Evolutionary conservation across 2,888 invertebrate genomes (phyloP), one percentile per base, ranked within the genome.

Genomic region (Spilosoma lubricipeda): DNA sequence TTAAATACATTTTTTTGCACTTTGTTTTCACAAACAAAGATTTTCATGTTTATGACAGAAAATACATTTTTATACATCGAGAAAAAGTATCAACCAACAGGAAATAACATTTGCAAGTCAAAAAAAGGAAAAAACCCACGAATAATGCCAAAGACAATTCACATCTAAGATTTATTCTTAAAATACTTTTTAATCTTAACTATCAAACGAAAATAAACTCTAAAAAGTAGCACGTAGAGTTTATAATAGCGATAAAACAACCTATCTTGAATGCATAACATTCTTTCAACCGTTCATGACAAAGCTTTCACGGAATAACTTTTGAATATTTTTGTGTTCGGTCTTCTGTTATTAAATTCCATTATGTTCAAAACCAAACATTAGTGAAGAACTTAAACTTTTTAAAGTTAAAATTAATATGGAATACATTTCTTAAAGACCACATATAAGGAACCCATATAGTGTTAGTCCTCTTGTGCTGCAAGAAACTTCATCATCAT

Each of bases 91-190:
- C 63, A 63, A 67, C 75, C 36, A 76, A 59, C 9, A 74, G 30
- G 71, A 71, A 75, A 71, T 73, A 80, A 71, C 72, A 77, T 76
- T 67, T 30, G 42, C 39, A 56, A 74, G 67, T 48, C 45, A 42
- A 66, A 56, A 75, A 68, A 66, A 73, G 52, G 27, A 59, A 72
- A 70, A 79, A 80, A 80, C 70, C 64, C 70, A 75, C 65, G 72
- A 81, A 86, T 82, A 81, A 76, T 73, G 74, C 72, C 48, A 75
- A 80, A 71, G 75, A 77, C 78, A 82, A 86, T 86, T 87, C 85
- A 86, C 80, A 80, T 83, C 80, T 79, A 80, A 80, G 82, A 82
- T 80, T 77, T 84, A 83, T 86, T 80, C 85, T 82, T 81, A 56
- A 73, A 68, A 71, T 52, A 73, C 59, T 70, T 70, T 73, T 73